Percentiles rank a stretch among this genome's conserved stretches.
Conservation (phyloP, 53 echinoderm and acorn worm species). For the Apostichopus leukothele region DNA sequence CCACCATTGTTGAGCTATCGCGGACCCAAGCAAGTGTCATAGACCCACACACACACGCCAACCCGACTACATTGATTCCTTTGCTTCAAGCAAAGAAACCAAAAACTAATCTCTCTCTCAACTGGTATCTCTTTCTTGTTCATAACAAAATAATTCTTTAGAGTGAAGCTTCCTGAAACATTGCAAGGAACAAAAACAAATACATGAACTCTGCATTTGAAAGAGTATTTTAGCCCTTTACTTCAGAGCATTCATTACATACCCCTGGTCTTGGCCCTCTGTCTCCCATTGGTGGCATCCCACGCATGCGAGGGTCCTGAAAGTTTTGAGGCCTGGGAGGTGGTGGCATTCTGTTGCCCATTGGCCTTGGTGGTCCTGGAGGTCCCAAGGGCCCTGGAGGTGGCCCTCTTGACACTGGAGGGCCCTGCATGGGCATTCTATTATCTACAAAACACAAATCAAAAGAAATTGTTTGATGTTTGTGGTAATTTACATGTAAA, state of each 20-base stretch:
- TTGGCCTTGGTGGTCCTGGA: slow-evolving; percentile 61
- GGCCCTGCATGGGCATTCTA: slow-evolving; percentile 62
- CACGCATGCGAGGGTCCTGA: slow-evolving; percentile 38
- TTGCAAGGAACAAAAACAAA: too few relatives aligned
- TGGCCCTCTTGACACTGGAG: slow-evolving; percentile 69
- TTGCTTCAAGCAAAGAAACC: too few relatives aligned
- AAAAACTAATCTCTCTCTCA: too few relatives aligned
- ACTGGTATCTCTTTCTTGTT: too few relatives aligned
- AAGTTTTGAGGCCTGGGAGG: slow-evolving; percentile 34
- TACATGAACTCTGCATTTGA: not conserved
- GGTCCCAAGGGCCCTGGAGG: slow-evolving; percentile 76
- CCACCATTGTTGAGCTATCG: too few relatives aligned
- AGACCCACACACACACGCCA: too few relatives aligned
- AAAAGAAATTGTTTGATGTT: too few relatives aligned
- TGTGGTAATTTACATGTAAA: too few relatives aligned
- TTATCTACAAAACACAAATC: not conserved
- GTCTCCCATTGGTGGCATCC: slow-evolving; percentile 29
- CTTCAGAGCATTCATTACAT: not conserved
- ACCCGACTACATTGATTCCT: too few relatives aligned
- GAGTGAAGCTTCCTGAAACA: too few relatives aligned
- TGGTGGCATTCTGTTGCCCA: not conserved
- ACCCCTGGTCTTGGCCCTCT: slow-evolving; percentile 37
- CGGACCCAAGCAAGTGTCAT: too few relatives aligned
- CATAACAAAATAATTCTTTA: too few relatives aligned
- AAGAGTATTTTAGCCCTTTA: not conserved